Percentiles rank a stretch among this genome's conserved stretches.
phyloP scores from a whole-genome alignment of 2,113 vertebrate species.

The Megaleporinus macrocephalus region DNA sequence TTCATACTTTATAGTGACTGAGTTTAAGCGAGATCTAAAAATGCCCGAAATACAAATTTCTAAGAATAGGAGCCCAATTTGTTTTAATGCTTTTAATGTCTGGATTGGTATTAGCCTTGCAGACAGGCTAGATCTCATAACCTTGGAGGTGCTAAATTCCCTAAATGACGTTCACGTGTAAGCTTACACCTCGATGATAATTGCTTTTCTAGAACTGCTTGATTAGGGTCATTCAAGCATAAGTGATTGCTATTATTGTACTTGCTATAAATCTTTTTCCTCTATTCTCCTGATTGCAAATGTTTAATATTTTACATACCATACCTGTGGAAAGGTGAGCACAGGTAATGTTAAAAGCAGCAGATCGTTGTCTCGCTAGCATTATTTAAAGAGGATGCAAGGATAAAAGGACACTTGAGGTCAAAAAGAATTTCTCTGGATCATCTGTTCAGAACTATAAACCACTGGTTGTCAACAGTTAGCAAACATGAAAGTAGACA shows the following conservation, averaged over 20 bases:
- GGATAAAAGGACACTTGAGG: background rate
- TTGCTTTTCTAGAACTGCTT: too few species aligned
- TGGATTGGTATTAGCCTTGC: too few species aligned
- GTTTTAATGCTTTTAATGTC: too few species aligned
- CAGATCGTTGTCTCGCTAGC: background rate
- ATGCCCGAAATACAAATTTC: too few species aligned
- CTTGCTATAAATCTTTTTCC: background rate
- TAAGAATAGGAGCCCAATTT: too few species aligned
- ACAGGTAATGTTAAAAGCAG: too few species aligned
- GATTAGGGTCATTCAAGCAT: too few species aligned
- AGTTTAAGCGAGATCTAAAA: too few species aligned
- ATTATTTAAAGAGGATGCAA: background rate
- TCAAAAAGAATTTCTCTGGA: background rate
- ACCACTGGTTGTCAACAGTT: background rate
- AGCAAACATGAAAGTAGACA: background rate
- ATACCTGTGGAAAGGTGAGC: background rate
- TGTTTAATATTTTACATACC: background rate
- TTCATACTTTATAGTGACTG: too few species aligned
- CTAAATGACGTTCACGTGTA: too few species aligned
- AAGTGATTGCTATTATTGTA: conserved; percentile 58
- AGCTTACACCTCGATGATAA: too few species aligned
- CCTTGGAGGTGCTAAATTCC: background rate
- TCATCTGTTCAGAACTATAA: background rate
- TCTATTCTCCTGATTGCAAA: background rate
- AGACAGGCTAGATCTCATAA: background rate